Evolutionary conservation across 2,888 invertebrate species (phyloP), one percentile per base, ranked within the genome.

Genomic region (Pyrrhosoma nymphula): DNA sequence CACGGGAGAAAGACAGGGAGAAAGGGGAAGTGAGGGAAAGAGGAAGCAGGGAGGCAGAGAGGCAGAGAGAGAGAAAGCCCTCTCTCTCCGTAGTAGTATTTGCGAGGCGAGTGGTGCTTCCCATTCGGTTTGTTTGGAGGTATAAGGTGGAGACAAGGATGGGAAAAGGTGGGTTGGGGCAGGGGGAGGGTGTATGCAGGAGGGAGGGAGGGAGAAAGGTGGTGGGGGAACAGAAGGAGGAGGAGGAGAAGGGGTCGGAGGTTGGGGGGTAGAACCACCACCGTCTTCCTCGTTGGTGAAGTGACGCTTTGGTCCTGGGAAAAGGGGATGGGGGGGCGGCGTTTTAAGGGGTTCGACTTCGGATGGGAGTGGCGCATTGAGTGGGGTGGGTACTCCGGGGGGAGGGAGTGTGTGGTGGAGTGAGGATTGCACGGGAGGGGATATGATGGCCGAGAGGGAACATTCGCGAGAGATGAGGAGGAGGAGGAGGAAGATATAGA

Each of bases 41-140:
- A 55, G 30, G 30, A 95, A 20, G 20, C 56, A 47, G 56, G 55
- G 63, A 60, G 35, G 39, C 14, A 23, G 10, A 23, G 56, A 56
- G 56, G 56, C 3, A 88, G 89, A 30, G 55, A 89, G 89, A n/a
- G 56, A 89, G 47, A 23, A 23, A 35, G n/a, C 26, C 23, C 26
- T 47, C 47, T 20, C 30, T 2, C 30, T 1, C 8, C 82, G 8
- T 1, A 23, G 93, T n/a, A 93, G 69, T 93, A 93, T 93, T 93
- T 93, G 93, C 93, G 47, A 60, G 91, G 91, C 91, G 93, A 93
- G 93, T 69, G 47, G 93, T 63, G 93, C 63, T 93, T 93, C 93
- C 93, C 93, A 75, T 93, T 93, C 93, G 93, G 93, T 93, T 93
- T 93, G 93, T 93, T 93, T 93, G 93, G 93, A 93, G 93, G 93